Evolutionary conservation across 2,888 invertebrate genomes (phyloP).

Genomic region (Euplagia quadripunctaria): DNA sequence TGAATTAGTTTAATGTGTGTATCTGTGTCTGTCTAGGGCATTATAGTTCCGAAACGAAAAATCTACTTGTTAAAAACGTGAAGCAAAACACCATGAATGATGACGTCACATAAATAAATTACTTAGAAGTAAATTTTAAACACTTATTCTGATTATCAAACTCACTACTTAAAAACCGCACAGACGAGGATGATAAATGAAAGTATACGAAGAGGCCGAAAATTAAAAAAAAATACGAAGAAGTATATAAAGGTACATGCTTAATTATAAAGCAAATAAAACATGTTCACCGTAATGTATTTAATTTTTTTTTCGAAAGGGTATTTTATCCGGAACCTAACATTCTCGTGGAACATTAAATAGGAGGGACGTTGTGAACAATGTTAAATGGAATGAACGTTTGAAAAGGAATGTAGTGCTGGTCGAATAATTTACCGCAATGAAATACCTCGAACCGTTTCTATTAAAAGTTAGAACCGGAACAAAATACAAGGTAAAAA

Average conservation of each 20-base stretch:
- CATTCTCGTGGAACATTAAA: neutral
- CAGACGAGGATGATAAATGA: no score
- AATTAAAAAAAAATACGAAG: no score
- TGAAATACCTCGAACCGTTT: conserved; percentile 6
- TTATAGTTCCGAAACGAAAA: no score
- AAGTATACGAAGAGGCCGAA: no score
- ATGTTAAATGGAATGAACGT: conserved; percentile 3
- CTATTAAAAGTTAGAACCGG: conserved; percentile 5
- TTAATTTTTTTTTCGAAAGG: neutral
- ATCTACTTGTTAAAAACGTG: no score
- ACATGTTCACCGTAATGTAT: neutral
- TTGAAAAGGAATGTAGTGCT: conserved; percentile 4
- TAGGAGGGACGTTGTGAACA: conserved; percentile 2
- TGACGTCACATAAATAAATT: no score
- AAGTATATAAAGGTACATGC: neutral
- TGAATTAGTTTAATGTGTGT: no score
- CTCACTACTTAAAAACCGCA: no score
- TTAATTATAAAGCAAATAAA: neutral
- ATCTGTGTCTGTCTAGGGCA: no score
- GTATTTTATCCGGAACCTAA: neutral
- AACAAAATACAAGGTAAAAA: neutral
- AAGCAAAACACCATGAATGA: no score
- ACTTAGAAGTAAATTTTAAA: no score
- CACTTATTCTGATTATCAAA: no score
- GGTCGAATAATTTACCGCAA: conserved; percentile 2